phyloP scores from a whole-genome alignment of 2,797 vertebrate genomes.

The Masticophis lateralis region DNA sequence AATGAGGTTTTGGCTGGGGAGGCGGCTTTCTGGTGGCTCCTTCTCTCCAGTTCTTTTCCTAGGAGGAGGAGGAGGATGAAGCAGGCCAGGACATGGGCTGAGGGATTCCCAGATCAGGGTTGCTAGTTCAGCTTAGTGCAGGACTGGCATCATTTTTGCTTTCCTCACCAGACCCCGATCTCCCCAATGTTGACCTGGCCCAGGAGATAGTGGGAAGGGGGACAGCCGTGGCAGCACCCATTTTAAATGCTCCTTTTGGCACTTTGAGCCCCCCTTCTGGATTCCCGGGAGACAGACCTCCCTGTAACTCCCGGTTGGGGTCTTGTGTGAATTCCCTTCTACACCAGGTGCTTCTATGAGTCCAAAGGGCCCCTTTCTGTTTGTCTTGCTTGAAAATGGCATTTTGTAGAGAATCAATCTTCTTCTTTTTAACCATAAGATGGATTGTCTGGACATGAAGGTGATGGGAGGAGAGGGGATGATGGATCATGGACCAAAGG shows the following conservation, averaged over 20 bases:
- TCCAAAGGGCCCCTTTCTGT: slow-evolving; percentile 53
- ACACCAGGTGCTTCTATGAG: slow-evolving; percentile 44
- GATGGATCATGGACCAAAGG: slow-evolving; percentile 53
- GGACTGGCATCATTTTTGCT: background rate
- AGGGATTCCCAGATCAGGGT: background rate
- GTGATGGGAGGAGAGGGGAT: slow-evolving; percentile 49
- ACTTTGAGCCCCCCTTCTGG: no score
- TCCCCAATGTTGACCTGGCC: background rate
- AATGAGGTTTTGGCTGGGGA: background rate
- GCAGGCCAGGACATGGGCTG: background rate
- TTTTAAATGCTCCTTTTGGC: background rate
- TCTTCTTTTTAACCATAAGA: slow-evolving; percentile 59
- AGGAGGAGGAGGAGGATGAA: background rate
- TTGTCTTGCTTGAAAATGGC: slow-evolving; percentile 67
- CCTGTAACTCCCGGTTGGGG: slow-evolving; percentile 21
- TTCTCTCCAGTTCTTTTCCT: background rate
- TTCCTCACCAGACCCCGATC: background rate
- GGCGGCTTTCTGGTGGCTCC: background rate
- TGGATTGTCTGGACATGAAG: slow-evolving; percentile 61
- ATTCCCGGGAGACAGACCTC: accelerated
- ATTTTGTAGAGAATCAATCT: slow-evolving; percentile 63
- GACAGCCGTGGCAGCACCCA: background rate
- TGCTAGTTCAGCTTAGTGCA: background rate
- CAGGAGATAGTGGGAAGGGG: background rate
- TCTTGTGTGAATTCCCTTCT: slow-evolving; percentile 11